Evolutionary conservation across 1,140 invertebrate species (phyloP), one percentile per base, ranked within the genome.

Genomic region (Zaprionus nigranus): DNA sequence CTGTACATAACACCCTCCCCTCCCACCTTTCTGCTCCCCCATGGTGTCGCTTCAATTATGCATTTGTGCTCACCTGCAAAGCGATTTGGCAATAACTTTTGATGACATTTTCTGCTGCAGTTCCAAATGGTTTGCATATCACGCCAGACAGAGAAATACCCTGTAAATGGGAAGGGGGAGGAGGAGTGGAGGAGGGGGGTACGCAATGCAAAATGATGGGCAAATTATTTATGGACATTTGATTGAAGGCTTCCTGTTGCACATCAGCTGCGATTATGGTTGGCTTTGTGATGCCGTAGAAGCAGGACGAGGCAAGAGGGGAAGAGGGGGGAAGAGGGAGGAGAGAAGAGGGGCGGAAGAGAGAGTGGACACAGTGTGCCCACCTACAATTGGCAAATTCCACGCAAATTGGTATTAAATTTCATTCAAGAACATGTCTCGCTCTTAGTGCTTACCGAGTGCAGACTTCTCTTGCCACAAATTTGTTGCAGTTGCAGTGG

Each of bases 21-120:
- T 34, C 2, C 9, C 30, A 34, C 0, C 9, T 0, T 3, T 9
- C 30, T 11, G 30, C 30, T 34, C 9, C 30, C 36, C 40, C 51
- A 3, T 17, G 17, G 24, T 43, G 53, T 12, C 26, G n/a, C 24
- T 49, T 66, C 43, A 66, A 66, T 66, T 66, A 58, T 66, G 64
- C 38, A 66, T 58, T 22, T 24, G 2, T 4, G 11, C 22, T 22
- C 20, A 49, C 46, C 46, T 20, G 17, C 28, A 22, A 6, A 6
- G 15, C 43, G 46, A 24, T n/a, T 13, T 59, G 57, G 11, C 43
- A 11, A 15, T 15, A 46, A 46, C 40, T 46, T 46, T 46, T 46
- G 40, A 46, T 46, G 40, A 7, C n/a, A 46, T 46, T 46, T 17
- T 9, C 6, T 9, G 30, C 2, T 34, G 30, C 30, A 34, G 1